phyloP scores from a whole-genome alignment of 2,797 vertebrate species.

The Falco concolor region DNA sequence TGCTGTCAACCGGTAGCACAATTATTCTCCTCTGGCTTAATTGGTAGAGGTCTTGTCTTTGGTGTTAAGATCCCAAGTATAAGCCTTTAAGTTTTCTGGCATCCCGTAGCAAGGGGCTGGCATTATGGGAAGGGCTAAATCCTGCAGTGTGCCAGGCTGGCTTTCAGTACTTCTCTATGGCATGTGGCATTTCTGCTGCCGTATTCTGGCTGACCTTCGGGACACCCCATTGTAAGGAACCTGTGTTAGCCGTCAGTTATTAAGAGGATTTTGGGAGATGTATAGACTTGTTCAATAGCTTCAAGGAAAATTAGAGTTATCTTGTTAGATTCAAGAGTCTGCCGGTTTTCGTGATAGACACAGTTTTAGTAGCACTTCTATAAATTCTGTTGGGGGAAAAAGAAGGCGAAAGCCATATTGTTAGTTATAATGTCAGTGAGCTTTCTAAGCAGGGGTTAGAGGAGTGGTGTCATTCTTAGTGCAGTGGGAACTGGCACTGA shows the following conservation, averaged over 20 bases:
- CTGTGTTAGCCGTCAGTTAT: neutral
- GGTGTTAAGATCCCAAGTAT: neutral
- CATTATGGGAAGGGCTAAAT: neutral
- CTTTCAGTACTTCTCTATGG: neutral
- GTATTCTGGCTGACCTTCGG: neutral
- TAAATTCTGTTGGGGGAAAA: neutral
- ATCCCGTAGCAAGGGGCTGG: neutral
- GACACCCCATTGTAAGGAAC: neutral
- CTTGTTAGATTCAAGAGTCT: neutral
- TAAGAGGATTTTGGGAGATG: neutral
- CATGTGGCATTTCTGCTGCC: neutral
- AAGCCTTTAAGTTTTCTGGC: neutral
- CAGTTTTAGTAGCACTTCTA: neutral
- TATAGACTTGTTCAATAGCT: neutral
- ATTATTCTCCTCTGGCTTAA: constrained; percentile 4
- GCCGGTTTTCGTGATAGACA: neutral
- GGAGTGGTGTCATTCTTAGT: neutral
- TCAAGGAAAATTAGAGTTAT: neutral
- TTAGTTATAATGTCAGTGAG: neutral
- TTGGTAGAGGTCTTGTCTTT: neutral
- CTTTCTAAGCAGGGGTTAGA: neutral
- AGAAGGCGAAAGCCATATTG: neutral
- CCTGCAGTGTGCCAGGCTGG: neutral
- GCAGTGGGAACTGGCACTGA: neutral
- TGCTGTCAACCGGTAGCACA: neutral